These are phyloP conservation scores for Trichopria drosophilae DNA, from an alignment of 2,888 invertebrate species.

Conservation along the genomic window DNA sequence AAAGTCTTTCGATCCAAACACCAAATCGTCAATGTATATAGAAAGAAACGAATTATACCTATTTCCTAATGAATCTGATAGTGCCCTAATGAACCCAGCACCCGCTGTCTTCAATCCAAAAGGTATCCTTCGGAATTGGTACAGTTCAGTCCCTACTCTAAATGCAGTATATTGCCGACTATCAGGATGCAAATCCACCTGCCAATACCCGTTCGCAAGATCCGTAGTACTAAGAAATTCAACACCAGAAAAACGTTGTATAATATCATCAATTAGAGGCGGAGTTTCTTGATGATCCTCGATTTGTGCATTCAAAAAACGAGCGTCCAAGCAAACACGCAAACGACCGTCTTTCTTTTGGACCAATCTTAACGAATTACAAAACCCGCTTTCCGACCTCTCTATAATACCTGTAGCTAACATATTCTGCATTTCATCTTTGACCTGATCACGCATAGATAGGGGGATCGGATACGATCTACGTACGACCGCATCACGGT, in stretches of 20 bases:
- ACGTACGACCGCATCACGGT: conserved; percentile 32
- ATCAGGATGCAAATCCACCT: too few relatives aligned
- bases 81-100: too few relatives aligned
- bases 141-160: too few relatives aligned
- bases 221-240: conserved; percentile 33
- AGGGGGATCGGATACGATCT: conserved; percentile 28
- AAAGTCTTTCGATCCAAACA: conserved; percentile 39
- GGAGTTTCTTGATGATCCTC: conserved; percentile 41
- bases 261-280: conserved; percentile 30
- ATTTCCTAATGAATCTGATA: conserved; percentile 36
- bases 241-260: conserved; percentile 34
- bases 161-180: too few relatives aligned
- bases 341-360: conserved; percentile 40
- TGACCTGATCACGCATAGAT: conserved; percentile 1
- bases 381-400: conserved; percentile 38
- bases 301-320: conserved; percentile 43
- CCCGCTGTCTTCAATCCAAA: too few relatives aligned
- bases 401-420: conserved; percentile 40
- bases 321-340: conserved; percentile 45
- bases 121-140: too few relatives aligned
- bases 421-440: conserved; percentile 36
- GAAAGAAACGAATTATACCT: conserved; percentile 32
- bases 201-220: conserved; percentile 34
- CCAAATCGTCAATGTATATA: conserved; percentile 48
- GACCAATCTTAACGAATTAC: conserved; percentile 43